Percentiles rank a stretch among this genome's conserved stretches.
These are phyloP conservation scores for Temnothorax longispinosus DNA, from an alignment of 1,140 invertebrate genomes.

Conservation along the genomic window DNA sequence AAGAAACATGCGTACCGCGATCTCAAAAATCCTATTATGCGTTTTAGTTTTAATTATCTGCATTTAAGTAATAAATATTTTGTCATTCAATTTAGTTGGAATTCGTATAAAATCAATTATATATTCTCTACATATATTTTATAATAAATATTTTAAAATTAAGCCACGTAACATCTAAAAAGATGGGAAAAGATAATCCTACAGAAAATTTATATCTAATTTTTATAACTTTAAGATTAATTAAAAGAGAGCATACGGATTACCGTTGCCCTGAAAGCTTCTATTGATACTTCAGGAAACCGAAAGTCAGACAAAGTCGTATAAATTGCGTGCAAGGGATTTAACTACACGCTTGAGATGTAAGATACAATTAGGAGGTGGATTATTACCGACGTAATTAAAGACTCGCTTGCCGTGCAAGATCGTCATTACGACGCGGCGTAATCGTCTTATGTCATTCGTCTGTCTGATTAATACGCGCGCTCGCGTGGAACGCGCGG, in stretches of 20 bases:
- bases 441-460: slow-evolving; percentile 42
- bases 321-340: neutral
- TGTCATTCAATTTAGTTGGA: too few relatives aligned
- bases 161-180: neutral
- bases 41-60: neutral
- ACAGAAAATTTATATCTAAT: neutral
- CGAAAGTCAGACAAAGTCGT: neutral
- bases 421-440: neutral
- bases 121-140: neutral
- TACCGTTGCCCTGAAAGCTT: neutral
- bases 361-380: neutral
- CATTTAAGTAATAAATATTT: neutral
- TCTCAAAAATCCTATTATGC: neutral
- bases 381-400: slow-evolving; percentile 11
- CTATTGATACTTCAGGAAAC: neutral
- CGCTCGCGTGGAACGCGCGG: slow-evolving; percentile 12
- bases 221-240: neutral
- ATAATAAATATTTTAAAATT: neutral
- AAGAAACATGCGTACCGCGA: neutral
- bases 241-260: neutral
- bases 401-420: neutral
- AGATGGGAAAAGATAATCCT: neutral
- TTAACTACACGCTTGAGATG: neutral
- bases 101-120: neutral
- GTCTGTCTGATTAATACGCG: slow-evolving; percentile 30